phyloP scores from a whole-genome alignment of 1,140 invertebrate species.

The Drosophila kohkoa region DNA sequence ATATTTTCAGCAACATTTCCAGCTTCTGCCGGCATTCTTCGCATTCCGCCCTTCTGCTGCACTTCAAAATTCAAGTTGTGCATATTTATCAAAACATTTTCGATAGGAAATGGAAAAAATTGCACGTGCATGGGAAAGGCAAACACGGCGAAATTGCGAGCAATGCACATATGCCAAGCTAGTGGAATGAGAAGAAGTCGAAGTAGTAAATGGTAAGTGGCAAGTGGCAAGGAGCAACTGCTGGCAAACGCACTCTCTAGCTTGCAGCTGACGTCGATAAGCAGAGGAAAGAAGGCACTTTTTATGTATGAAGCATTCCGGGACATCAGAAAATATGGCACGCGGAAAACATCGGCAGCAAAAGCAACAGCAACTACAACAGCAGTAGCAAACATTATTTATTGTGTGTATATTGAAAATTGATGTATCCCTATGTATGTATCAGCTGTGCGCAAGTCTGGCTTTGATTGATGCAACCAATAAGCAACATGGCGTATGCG shows the following conservation, averaged over 20 bases:
- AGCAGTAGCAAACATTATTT: constrained; percentile 69
- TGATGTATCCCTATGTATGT: constrained; percentile 19
- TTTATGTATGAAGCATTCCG: constrained; percentile 67
- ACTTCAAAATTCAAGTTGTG: constrained; percentile 73
- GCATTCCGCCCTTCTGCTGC: constrained; percentile 7
- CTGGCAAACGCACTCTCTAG: constrained; percentile 26
- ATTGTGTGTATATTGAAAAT: constrained; percentile 59
- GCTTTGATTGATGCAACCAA: constrained; percentile 68
- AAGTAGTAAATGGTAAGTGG: constrained; percentile 14
- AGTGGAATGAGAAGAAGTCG: constrained; percentile 2
- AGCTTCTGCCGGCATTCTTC: not conserved
- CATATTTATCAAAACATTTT: constrained; percentile 83
- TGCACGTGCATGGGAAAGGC: constrained; percentile 70
- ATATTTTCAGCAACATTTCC: constrained; percentile 16
- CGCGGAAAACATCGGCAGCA: constrained; percentile 59
- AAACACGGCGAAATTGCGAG: constrained; percentile 69
- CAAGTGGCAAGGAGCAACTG: constrained; percentile 20
- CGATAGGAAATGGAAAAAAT: constrained; percentile 71
- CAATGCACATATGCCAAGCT: constrained; percentile 18
- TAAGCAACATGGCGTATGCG: constrained; percentile 65
- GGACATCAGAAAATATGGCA: constrained; percentile 66
- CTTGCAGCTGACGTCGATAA: constrained; percentile 36
- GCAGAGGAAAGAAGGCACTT: constrained; percentile 35
- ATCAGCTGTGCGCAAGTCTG: constrained; percentile 24
- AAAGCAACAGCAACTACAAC: constrained; percentile 4